Conservation (phyloP, 2,113 vertebrate species). For the Laticauda laticaudata region DNA sequence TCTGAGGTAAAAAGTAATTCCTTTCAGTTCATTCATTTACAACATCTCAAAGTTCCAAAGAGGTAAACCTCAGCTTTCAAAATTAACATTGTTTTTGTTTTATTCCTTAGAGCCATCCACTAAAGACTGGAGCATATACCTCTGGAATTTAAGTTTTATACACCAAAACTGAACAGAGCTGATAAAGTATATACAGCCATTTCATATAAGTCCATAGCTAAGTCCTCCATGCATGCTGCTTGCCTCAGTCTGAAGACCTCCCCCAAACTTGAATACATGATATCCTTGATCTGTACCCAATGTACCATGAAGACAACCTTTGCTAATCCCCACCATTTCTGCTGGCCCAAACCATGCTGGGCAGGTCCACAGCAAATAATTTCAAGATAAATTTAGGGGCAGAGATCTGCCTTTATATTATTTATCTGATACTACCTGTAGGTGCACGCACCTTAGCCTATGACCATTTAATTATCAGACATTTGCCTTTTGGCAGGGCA, state of each 20-base stretch:
- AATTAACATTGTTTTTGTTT: background rate
- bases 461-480: background rate
- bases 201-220: background rate
- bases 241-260: background rate
- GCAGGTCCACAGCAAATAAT: background rate
- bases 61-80: background rate
- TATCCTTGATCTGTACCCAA: background rate
- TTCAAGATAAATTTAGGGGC: background rate
- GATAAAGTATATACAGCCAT: background rate
- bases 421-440: background rate
- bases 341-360: background rate
- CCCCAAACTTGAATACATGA: background rate
- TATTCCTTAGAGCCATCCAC: background rate
- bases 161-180: background rate
- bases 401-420: background rate
- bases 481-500: background rate
- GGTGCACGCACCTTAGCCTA: background rate
- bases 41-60: background rate
- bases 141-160: background rate
- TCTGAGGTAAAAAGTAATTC: background rate
- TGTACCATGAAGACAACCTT: background rate
- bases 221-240: background rate
- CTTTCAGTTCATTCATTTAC: slow-evolving; percentile 20
- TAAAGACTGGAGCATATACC: background rate
- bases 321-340: background rate